phyloP scores from a whole-genome alignment of 2,888 invertebrate species.

The Tillus elongatus region DNA sequence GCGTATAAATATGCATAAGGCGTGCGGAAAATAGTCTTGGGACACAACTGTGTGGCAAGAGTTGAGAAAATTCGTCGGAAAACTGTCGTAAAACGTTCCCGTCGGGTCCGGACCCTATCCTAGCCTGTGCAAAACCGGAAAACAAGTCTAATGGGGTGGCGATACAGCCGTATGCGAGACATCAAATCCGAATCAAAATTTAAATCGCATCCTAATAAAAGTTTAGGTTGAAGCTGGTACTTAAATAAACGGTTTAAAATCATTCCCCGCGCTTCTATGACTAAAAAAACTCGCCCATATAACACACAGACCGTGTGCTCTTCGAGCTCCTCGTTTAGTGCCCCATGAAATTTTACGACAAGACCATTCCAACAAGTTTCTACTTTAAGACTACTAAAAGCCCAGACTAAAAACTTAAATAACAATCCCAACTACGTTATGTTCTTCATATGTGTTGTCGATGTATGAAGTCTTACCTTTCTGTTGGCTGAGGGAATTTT shows the following conservation, averaged over 20 bases:
- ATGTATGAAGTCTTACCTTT: too few relatives aligned
- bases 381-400: slow-evolving; percentile 34
- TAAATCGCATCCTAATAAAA: too few relatives aligned
- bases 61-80: too few relatives aligned
- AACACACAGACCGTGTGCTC: slow-evolving; percentile 33
- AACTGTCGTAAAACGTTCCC: not conserved
- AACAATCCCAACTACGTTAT: too few relatives aligned
- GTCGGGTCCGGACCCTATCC: too few relatives aligned
- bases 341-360: slow-evolving; percentile 40
- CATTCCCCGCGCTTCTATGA: slow-evolving; percentile 22
- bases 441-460: too few relatives aligned
- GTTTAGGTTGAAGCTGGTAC: too few relatives aligned
- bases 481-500: too few relatives aligned
- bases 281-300: slow-evolving; percentile 27
- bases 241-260: slow-evolving; percentile 32
- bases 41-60: not conserved
- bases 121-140: slow-evolving; percentile 19
- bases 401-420: slow-evolving; percentile 26
- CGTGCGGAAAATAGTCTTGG: not conserved
- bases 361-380: slow-evolving; percentile 37
- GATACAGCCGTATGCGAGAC: too few relatives aligned
- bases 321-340: slow-evolving; percentile 32
- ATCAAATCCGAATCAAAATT: slow-evolving; percentile 27
- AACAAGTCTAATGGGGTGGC: too few relatives aligned
- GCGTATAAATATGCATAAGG: not conserved